Conservation (phyloP, 2,113 vertebrate genomes). For the Symphodus melops region DNA sequence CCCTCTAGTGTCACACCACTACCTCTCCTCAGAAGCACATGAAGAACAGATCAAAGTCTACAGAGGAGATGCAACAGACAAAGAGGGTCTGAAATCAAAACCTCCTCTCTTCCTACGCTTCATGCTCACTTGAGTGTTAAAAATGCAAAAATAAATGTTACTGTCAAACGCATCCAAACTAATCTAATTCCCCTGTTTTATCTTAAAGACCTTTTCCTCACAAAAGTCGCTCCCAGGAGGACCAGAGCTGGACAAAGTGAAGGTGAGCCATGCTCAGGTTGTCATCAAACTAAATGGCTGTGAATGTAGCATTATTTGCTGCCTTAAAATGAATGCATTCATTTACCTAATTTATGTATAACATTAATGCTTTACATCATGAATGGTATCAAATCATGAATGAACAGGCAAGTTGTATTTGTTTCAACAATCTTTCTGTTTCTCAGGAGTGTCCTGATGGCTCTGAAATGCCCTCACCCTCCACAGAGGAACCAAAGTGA, state of each 20-base stretch:
- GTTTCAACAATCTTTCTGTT: neutral
- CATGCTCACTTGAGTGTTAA: neutral
- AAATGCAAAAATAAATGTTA: neutral
- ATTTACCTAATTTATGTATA: neutral
- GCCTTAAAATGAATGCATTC: too few species aligned
- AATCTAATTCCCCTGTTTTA: neutral
- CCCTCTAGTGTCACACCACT: constrained; percentile 70
- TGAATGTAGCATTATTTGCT: neutral
- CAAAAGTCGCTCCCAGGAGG: constrained; percentile 88
- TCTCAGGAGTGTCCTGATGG: constrained; percentile 79
- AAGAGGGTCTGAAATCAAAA: constrained; percentile 76
- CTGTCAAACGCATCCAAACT: neutral
- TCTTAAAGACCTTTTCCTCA: constrained; percentile 82
- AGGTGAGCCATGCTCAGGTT: constrained; percentile 69
- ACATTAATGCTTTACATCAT: too few species aligned
- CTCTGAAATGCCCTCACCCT: constrained; percentile 70
- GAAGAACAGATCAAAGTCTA: constrained; percentile 88
- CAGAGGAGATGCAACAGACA: constrained; percentile 86
- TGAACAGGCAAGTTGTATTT: too few species aligned
- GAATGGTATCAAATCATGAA: too few species aligned
- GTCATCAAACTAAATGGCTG: neutral
- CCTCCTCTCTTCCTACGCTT: neutral
- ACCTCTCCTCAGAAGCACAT: constrained; percentile 86
- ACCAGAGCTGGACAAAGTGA: constrained; percentile 82
- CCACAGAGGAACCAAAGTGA: constrained; percentile 80